Evolutionary conservation across 2,797 vertebrate species (phyloP), one percentile per base, ranked within the genome.

Genomic region (Graptemys geographica): DNA sequence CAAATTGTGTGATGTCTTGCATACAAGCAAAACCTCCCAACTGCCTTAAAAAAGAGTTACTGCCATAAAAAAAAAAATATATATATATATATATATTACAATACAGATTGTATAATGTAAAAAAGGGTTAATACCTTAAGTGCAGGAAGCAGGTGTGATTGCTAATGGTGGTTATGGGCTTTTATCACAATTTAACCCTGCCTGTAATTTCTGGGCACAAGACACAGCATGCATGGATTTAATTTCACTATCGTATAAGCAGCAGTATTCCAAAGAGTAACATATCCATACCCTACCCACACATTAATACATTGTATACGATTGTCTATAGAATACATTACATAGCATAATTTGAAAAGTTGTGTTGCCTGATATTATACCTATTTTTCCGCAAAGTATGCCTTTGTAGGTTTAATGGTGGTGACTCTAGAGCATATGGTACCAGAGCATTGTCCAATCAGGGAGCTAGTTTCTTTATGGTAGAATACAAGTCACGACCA

Each of bases 131-230:
- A 89, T 81, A 95, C 85, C 83, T 91, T 95, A 88, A 97, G 95
- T 85, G 90, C 84, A 90, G 92, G 93, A 94, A 97, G 93, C 96
- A 96, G 95, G 92, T 97, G 97, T 95, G 87, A 90, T 93, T 55
- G 79, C 69, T 93, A 85, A 56, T 37, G 37, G 87, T 80, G 87
- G 88, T 87, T 96, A 92, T 94, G 59, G 52, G 92, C 86, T 89
- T 89, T 95, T 89, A 94, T 33, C 86, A 91, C 88, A 81, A 89
- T 52, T 37, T 92, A 87, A 81, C 85, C 90, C 74, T 59, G 92
- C 79, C 83, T 84, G 28, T 94, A 97, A 94, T 94, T 96, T 94
- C 94, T 92, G 85, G 82, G 83, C 86, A 92, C 5, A 81, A 86
- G 7, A 51, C 82, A 65, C 33, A 65, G 76, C 95, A 95, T 84